Conservation (phyloP, 2,888 invertebrate genomes). For the Disparrhopalites patrizii region DNA sequence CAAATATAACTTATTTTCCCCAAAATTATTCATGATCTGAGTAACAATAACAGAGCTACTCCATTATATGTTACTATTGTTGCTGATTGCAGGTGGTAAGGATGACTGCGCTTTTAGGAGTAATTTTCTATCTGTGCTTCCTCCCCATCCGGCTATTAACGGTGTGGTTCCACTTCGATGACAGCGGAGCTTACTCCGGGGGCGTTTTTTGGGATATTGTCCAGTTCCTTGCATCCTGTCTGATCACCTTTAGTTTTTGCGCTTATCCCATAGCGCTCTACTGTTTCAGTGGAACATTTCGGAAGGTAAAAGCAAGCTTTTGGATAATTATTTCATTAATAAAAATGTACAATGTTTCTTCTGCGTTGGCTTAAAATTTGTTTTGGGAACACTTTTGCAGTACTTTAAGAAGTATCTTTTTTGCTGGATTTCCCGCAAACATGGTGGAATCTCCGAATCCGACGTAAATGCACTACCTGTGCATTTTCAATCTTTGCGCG, state of each 20-base stretch:
- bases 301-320: slow-evolving; percentile 63
- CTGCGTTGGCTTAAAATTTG: background rate
- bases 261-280: slow-evolving; percentile 90
- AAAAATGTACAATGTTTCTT: background rate
- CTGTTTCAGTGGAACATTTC: slow-evolving; percentile 86
- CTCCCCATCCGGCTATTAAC: slow-evolving; percentile 76
- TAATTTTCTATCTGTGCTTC: slow-evolving; percentile 81
- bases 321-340: background rate
- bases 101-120: slow-evolving; percentile 80
- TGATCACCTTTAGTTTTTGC: slow-evolving; percentile 86
- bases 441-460: background rate
- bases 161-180: slow-evolving; percentile 78
- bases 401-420: slow-evolving; percentile 85
- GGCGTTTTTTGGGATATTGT: slow-evolving; percentile 73
- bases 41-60: background rate
- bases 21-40: background rate
- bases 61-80: background rate
- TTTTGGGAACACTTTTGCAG: slow-evolving; percentile 30
- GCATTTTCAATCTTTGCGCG: background rate
- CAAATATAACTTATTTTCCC: background rate
- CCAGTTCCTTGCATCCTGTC: slow-evolving; percentile 75
- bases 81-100: slow-evolving; percentile 61
- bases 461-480: background rate
- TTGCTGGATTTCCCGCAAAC: slow-evolving; percentile 57
- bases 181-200: slow-evolving; percentile 59